Base-by-base conservation (phyloP, 2,797 vertebrate genomes). In the Delichon dasypus region DNA sequence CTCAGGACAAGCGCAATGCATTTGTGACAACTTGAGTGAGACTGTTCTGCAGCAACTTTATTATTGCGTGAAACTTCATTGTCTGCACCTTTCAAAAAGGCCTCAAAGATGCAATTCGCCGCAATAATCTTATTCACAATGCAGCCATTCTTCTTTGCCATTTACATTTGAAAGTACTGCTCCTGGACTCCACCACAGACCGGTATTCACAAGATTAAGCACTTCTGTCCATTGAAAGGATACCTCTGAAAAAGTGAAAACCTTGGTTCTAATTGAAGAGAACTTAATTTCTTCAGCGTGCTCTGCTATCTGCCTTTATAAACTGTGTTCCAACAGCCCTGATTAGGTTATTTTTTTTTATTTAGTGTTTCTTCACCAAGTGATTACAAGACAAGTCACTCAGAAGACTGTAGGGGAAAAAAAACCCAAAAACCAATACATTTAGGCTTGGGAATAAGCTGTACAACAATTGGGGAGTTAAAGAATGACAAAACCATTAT, bases 101-200 rank as follows among this genome's bases (percentile, higher is more conserved):
- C 40, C 76, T 92, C 55, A 92, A 83, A 93, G 88, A 87, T 51
- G 23, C 40, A 60, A 23, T 80, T 90, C 60, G 58, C 21, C 22
- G 27, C 83, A 85, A 77, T 51, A 84, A 44, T 75, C 34, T 92
- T 75, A 85, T 76, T 95, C 87, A 94, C 53, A 89, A 47, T 11
- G 11, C 32, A 29, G 17, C 45, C 45, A 58, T 96, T 96, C 77
- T 92, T 76, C 53, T 74, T 76, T 85, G 58, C 25, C 23, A 93
- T 94, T 94, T 96, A 77, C 87, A 96, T 96, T 86, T 94, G 62
- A 96, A 97, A 94, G 57, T 72, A 11, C 15, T 29, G 36, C 19
- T 85, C 76, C 67, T 61, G 60, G 42, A 68, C 40, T 90, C 55
- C 58, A 50, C 42, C 44, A 15, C 21, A 77, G 72, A 75, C 74